Base-by-base conservation (phyloP, 1,140 invertebrate species). In the Aporrectodea caliginosa region DNA sequence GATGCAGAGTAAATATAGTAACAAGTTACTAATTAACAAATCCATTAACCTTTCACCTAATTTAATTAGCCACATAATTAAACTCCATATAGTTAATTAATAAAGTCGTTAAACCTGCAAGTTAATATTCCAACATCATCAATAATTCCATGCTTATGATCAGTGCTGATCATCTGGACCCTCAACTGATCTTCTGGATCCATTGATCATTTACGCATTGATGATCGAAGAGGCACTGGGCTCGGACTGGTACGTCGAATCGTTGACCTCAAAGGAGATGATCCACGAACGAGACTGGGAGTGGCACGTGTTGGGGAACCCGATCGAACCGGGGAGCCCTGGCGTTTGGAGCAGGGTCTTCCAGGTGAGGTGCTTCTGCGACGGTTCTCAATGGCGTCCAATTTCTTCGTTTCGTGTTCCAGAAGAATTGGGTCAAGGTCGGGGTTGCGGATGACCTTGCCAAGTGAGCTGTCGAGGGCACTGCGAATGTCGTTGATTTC, bases 341-440 rank as follows among this genome's bases (percentile, higher is more conserved):
- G 83, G 0, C 85, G 84, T 12, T 83, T 84, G 1, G 80, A 77
- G n/a, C n/a, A n/a, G 0, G 81, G 34, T 16, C 83, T 79, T 22
- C 43, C 69, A 16, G 80, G 81, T 0, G 79, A 35, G 74, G 43
- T 58, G 43, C 43, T 58, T 6, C 43, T 6, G 43, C 43, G 43
- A 22, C 79, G 79, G 6, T 77, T 73, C 43, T 84, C 84, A 16
- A 87, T 77, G 16, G 85, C 84, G 68, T 95, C 93, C 78, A 95
- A 88, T 86, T 94, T 94, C 79, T 93, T 89, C 1, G 94, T 92
- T 87, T 97, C 95, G 82, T 94, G 93, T 84, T 96, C 94, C 77
- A 96, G 87, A 1, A 88, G 83, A 35, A 86, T 78, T 1, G 85
- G 83, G 81, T 88, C 87, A 34, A 95, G 87, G 0, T 92, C 92